phyloP scores from a whole-genome alignment of 2,888 invertebrate species.

The Rhagonycha lutea region DNA sequence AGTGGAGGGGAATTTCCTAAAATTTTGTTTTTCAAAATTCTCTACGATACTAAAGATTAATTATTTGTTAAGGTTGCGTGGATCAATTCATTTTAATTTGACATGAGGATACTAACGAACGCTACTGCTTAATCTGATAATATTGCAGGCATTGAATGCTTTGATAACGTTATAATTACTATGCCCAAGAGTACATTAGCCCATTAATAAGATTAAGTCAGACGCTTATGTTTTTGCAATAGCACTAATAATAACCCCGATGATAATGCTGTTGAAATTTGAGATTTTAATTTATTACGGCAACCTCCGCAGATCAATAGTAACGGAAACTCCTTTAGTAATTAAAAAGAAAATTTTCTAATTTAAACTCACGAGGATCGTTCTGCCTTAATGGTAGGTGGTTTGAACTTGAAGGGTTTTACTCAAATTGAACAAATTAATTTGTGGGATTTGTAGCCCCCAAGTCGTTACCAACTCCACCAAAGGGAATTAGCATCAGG shows the following conservation, averaged over 20 bases:
- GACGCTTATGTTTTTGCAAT: constrained; percentile 3
- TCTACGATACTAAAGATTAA: not conserved
- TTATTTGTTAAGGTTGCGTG: not conserved
- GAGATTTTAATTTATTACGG: not conserved
- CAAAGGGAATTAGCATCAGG: constrained; percentile 23
- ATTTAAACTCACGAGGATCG: not conserved
- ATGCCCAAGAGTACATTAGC: constrained; percentile 5
- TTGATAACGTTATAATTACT: constrained; percentile 10
- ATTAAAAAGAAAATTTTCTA: not conserved
- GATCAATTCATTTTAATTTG: constrained; percentile 11
- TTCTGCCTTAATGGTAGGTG: not conserved
- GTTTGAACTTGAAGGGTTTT: constrained; percentile 1
- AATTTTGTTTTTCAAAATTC: not conserved
- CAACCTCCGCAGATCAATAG: not conserved
- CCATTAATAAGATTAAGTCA: constrained; percentile 2
- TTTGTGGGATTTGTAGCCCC: constrained; percentile 17
- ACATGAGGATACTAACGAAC: constrained; percentile 13
- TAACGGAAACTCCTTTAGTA: not conserved
- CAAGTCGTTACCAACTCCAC: constrained; percentile 19
- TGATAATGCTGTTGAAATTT: not conserved
- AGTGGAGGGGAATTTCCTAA: not conserved
- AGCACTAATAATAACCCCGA: not conserved
- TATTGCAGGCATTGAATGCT: constrained; percentile 9
- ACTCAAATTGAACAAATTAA: constrained; percentile 15
- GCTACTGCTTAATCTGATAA: constrained; percentile 14